Base-by-base conservation (phyloP, 2,888 invertebrate species). In the Metellina segmentata region DNA sequence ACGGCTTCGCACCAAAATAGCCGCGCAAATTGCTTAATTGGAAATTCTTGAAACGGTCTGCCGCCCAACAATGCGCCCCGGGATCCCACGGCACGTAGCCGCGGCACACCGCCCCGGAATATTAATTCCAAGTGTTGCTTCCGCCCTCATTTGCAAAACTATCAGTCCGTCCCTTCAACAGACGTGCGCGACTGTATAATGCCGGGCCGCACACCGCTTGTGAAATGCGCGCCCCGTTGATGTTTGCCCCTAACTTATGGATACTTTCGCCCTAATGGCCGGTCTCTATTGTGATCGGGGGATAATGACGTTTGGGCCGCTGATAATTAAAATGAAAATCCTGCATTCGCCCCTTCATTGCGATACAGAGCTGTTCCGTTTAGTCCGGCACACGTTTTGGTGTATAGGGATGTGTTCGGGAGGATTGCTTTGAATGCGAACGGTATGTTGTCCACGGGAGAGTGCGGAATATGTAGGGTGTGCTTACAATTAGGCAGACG, bases 21-120 rank as follows among this genome's bases (percentile, higher is more conserved):
- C 77, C 48, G 11, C 69, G 48, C 85, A 85, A 85, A 85, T 85
- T 85, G 77, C 85, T 85, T 85, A 85, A 85, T 85, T 85, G 69
- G 77, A 85, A 85, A 85, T 85, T 85, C 85, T 78, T 77, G 52
- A 52, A 52, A 52, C 85, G 85, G 75, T 75, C 75, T 75, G 75
- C 72, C 34, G 72, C 82, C 16, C 6, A 2, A 16, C 16, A 16
- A 13, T 69, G 69, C 4, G 6, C 69, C 20, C 19, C n/a, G 71
- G 71, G 2, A 69, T 11, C 69, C 52, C 52, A 51, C 11, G 13
- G 77, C 70, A 78, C 85, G 77, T 77, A 16, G 75, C n/a, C 49
- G 51, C 49, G 13, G 61, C 49, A 19, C 75, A 34, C 13, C 48
- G 11, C 61, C 49, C 19, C 51, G 48, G 85, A 85, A 85, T 85